Conservation (phyloP, 2,888 invertebrate species). For the Idaea biselata region DNA sequence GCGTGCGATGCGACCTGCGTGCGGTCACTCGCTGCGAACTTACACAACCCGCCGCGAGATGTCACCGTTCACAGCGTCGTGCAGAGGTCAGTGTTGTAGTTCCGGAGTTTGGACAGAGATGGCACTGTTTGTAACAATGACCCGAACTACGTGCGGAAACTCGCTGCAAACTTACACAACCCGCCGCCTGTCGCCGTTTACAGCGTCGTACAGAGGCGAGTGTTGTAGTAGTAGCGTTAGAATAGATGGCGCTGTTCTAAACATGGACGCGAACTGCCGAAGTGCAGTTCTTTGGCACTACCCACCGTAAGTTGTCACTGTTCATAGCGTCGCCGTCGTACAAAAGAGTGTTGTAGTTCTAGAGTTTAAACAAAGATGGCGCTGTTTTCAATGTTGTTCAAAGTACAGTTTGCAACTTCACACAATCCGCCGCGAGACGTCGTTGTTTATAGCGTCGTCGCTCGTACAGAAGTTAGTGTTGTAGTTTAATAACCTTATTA, state of each 20-base stretch:
- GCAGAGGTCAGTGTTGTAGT: not conserved
- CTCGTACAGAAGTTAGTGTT: too few relatives aligned
- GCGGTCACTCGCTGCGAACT: conserved; percentile 46
- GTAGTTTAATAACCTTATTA: too few relatives aligned
- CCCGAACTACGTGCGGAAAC: conserved; percentile 47
- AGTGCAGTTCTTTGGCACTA: conserved; percentile 28
- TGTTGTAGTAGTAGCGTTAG: not conserved
- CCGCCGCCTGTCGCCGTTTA: conserved; percentile 12
- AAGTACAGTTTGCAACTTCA: too few relatives aligned
- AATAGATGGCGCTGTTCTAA: conserved; percentile 52
- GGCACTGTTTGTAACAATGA: conserved; percentile 53
- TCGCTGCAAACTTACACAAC: conserved; percentile 47
- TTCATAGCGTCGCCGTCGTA: too few relatives aligned
- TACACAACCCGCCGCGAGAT: conserved; percentile 32
- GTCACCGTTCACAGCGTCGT: not conserved
- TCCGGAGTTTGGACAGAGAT: conserved; percentile 31
- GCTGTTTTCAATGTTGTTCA: too few relatives aligned
- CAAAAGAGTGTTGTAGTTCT: too few relatives aligned
- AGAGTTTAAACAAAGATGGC: too few relatives aligned
- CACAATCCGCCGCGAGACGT: too few relatives aligned
- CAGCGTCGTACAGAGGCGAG: not conserved
- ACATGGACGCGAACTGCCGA: too few relatives aligned
- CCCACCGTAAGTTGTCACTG: too few relatives aligned
- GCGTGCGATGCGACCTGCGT: conserved; percentile 57
- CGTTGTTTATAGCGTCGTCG: too few relatives aligned